Evolutionary conservation across 2,113 vertebrate genomes (phyloP).

Genomic region (Prinia subflava): DNA sequence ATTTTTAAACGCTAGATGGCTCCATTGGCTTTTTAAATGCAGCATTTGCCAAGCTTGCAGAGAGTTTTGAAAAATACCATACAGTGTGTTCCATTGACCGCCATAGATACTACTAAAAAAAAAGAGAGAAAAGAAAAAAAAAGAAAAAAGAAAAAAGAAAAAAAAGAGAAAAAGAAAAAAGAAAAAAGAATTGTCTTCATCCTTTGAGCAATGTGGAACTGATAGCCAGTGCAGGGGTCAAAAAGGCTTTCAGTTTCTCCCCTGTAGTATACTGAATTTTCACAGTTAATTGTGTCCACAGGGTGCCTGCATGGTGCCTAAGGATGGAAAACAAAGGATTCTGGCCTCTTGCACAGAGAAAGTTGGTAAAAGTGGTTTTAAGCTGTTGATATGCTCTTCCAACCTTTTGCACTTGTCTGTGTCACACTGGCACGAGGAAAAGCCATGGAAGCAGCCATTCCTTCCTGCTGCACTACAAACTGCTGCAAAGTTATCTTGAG

Average conservation of each 20-base stretch:
- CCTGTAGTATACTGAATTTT: background rate
- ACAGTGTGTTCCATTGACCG: background rate
- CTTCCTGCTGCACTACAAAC: background rate
- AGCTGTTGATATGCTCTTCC: background rate
- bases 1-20: slow-evolving; percentile 38
- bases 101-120: background rate
- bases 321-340: background rate
- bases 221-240: background rate
- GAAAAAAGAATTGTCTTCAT: background rate
- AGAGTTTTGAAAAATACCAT: background rate
- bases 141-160: background rate
- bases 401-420: background rate
- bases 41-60: background rate
- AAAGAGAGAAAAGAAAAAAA: background rate
- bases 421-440: background rate
- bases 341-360: background rate
- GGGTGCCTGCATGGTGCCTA: background rate
- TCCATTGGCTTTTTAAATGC: background rate
- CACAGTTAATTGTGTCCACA: background rate
- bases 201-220: background rate
- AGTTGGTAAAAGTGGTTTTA: background rate
- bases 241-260: background rate
- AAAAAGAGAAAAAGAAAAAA: background rate
- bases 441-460: background rate
- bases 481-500: background rate